Evolutionary conservation across 2,797 vertebrate species (phyloP), one percentile per base, ranked within the genome.

Genomic region (Acanthornis magna): DNA sequence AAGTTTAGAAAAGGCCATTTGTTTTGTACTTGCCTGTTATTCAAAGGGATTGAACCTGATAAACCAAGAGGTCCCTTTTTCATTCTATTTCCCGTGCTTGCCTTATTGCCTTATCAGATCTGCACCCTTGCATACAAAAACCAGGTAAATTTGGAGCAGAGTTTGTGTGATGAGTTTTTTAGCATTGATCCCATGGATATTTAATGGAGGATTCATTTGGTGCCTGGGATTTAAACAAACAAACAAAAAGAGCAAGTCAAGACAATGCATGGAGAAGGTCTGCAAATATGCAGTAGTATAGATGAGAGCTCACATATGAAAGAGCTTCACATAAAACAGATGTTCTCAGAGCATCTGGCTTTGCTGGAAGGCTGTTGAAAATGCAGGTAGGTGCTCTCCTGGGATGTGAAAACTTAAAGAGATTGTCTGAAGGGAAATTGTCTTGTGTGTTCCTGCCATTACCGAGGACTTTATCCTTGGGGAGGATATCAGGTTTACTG

Each of bases 1-100:
- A 89, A 94, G 57, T 95, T 95, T 85, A 91, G 84, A 89, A 94
- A 96, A 96, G 78, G 81, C 84, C 72, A 88, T 97, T 96, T 95
- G 87, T 91, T 93, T 94, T 89, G 47, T 83, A 83, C 61, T 92
- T 85, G 91, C 74, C 71, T 25, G 72, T 93, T 94, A 91, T 89
- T 95, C 86, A 95, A 71, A 93, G 55, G 50, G 86, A 67, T 89
- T 89, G 94, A 91, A 87, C 50, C 65, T 58, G 53, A 92, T 91
- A 88, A 93, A 78, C 75, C 87, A 92, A 88, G 94, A 91, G 65
- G 86, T 91, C 65, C 53, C 68, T 48, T 92, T 93, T 80, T 68
- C 47, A 66, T 89, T 85, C 68, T 68, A 13, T 88, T 95, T 92
- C 91, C 81, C 82, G 11, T 78, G 60, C 27, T 75, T 73, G 80